Base-by-base conservation (phyloP, 2,888 invertebrate genomes). In the Chloroclystis v-ata region DNA sequence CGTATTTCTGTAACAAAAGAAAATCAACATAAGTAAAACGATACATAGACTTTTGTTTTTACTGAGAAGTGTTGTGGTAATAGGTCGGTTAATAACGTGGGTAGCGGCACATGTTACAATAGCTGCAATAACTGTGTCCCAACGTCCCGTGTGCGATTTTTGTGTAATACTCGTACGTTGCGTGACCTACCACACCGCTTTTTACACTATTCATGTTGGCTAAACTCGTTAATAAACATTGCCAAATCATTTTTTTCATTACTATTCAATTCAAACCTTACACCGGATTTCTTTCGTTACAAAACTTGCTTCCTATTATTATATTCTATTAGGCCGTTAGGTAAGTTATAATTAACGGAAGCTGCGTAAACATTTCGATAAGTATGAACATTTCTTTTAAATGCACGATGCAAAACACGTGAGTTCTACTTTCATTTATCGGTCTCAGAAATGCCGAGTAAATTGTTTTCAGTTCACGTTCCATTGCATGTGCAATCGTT, bases 1-100 rank as follows among this genome's bases (percentile, higher is more conserved):
- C 68, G 78, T 82, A 78, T 72, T 75, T 82, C 89, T 89, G 84
- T 52, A 88, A 88, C 83, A 82, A 88, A 55, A 59, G 64, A 61
- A 64, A 76, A 60, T 74, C 44, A 43, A 76, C 70, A 68, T 85
- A 67, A 84, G 67, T 72, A 65, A 71, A 68, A 58, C 52, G 56
- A 57, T 61, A 6, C 35, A 35, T 16, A 10, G 1, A 20, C 10
- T 16, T 10, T 10, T 10, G 7, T 33, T 2, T 1, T 10, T 4
- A 7, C 2, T 11, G 2, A 20, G 16, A 10, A 20, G 16, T 11
- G 35, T 20, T 33, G 33, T 14, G 33, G 33, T 33, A 33, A 33
- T 16, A 13, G 8, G 7, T 12, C 13, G 2, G 32, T 20, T 6
- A 16, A 4, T 14, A 33, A 10, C 35, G 20, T 24, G 11, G 20